Evolutionary conservation across 2,797 vertebrate genomes (phyloP).

Genomic region (Aldrovandia affinis): DNA sequence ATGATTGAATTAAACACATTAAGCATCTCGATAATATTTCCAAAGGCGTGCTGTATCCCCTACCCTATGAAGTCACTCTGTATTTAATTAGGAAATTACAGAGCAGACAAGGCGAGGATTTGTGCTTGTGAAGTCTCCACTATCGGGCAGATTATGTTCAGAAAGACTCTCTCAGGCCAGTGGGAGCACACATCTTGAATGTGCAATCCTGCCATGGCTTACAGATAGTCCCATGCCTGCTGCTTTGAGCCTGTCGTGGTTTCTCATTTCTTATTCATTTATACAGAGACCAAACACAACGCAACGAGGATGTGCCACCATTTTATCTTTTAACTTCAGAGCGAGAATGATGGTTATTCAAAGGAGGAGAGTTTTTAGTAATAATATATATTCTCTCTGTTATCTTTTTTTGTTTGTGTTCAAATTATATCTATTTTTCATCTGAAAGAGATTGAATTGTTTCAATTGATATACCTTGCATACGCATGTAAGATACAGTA

Average conservation of each 20-base stretch:
- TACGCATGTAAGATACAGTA: too few species aligned
- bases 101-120: constrained; percentile 21
- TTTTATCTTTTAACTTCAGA: not conserved
- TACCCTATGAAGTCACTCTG: not conserved
- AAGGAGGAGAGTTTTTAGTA: not conserved
- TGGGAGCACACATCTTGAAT: constrained; percentile 1
- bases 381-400: too few species aligned
- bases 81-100: constrained; percentile 30
- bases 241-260: not conserved
- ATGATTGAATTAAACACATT: not conserved
- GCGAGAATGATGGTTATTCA: not conserved
- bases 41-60: not conserved
- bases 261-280: constrained; percentile 22
- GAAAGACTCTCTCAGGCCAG: not conserved
- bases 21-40: not conserved
- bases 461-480: not conserved
- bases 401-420: too few species aligned
- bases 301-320: not conserved
- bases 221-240: not conserved
- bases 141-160: constrained; percentile 15
- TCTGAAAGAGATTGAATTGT: not conserved
- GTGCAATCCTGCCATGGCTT: not conserved
- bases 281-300: not conserved
- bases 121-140: constrained; percentile 10
- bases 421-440: not conserved